Evolutionary conservation across 2,888 invertebrate genomes (phyloP), one percentile per base, ranked within the genome.

Genomic region (Pammene aurita): DNA sequence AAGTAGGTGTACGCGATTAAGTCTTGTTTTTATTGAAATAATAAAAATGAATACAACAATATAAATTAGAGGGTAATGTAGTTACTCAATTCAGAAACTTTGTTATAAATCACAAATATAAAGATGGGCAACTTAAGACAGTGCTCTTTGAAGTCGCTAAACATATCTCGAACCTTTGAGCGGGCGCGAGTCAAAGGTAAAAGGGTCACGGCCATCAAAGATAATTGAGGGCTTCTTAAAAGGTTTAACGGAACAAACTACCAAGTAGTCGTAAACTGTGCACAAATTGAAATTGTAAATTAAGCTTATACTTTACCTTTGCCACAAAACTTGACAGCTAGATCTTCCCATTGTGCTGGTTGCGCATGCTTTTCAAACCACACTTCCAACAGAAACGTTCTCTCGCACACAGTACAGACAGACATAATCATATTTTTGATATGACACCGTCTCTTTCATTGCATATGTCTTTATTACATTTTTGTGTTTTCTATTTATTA

Each of bases 171-270:
- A 77, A 80, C 80, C 83, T 87, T 85, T 86, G 81, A 83, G 82
- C 78, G 80, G 80, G 77, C 79, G 75, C 73, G 80, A 84, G 83
- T 87, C 87, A 88, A 87, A 89, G 84, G 86, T 85, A 84, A 84
- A 89, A 85, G 85, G 88, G 86, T 83, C 84, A 75, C 79, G 81
- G 76, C 84, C 81, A 83, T 88, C 88, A 88, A 88, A 88, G 85
- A 86, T 88, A 86, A 88, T 86, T 83, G 84, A 83, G 77, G 79
- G 84, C 79, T 81, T 85, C 85, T 88, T 85, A 83, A 82, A 84
- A 85, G 80, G 82, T 83, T 80, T 72, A 60, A 66, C 54, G 57
- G 58, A 62, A 70, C 58, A 64, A 68, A 54, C 63, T 67, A 61
- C 35, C 66, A 66, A 61, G 46, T 61, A 65, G 9, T 18, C n/a